Evolutionary conservation across 2,797 vertebrate species (phyloP), one percentile per base, ranked within the genome.

Genomic region (Cryptoblepharus egeriae): DNA sequence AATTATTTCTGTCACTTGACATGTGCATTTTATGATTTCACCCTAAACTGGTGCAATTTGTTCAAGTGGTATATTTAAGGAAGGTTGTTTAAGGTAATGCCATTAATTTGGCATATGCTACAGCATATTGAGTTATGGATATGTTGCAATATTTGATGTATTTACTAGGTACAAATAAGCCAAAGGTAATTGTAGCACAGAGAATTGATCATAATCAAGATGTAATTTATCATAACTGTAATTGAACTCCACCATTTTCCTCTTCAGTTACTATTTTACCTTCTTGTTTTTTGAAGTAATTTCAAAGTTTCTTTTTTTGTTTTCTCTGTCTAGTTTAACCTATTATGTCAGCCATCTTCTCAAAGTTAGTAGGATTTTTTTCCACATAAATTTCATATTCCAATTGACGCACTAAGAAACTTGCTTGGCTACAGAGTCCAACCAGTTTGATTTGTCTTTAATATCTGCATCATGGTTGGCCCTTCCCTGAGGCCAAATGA

Each of bases 61-160:
- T 79, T 88, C 85, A 93, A 94, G 74, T 91, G 90, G 81, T 83
- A 81, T 83, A 84, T 92, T 94, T 93, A 93, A 81, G 77, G 87
- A 86, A 88, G 85, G 78, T 87, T 91, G 85, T 90, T 92, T 91
- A 85, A 88, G 32, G 85, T 87, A 90, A 77, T 90, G 82, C 49
- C 82, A 69, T 90, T 93, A 93, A 91, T 93, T 90, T 55, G 8
- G 69, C 81, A 84, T 52, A 52, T 89, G 83, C 82, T 90, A 82
- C 88, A 89, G 76, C 2, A 0, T 81, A 84, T 88, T 63, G 63
- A 73, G 32, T 32, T 68, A 83, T 76, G 87, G 88, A 88, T 28
- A 87, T 75, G 42, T 88, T 91, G 79, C 81, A 79, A 87, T 58
- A 60, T 37, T 86, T 22, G 30, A 63, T 90, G 84, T 86, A 90